Evolutionary conservation across 2,113 vertebrate species (phyloP).

Genomic region (Desmodus rotundus): DNA sequence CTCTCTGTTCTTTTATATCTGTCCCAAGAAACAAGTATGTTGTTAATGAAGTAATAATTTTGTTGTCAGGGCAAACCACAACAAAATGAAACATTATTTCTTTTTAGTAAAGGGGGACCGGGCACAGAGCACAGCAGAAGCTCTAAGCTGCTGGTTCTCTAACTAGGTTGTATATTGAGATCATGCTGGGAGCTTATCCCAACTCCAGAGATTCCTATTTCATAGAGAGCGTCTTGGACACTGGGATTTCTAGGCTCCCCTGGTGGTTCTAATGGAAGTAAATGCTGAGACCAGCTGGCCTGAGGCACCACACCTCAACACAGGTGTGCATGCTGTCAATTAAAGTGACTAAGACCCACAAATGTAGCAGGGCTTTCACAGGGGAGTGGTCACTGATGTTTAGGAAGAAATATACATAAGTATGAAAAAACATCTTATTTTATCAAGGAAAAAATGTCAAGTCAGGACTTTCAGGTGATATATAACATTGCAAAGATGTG

Average conservation of each 20-base stretch:
- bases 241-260: neutral
- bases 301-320: neutral
- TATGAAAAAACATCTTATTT: neutral
- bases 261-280: neutral
- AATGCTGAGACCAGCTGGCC: neutral
- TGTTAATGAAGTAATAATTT: neutral
- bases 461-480: neutral
- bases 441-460: neutral
- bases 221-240: too few relatives aligned
- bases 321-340: accelerated
- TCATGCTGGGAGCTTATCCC: neutral
- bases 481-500: neutral
- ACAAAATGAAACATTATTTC: constrained; percentile 2
- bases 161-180: accelerated
- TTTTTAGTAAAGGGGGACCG: neutral
- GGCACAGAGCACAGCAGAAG: neutral
- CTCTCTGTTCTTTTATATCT: neutral
- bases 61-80: neutral
- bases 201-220: neutral
- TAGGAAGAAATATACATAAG: neutral
- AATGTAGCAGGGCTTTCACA: neutral
- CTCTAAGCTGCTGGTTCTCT: neutral
- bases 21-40: neutral
- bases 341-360: neutral
- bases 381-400: neutral